These are phyloP conservation scores for Heteronetta atricapilla DNA, from an alignment of 2,113 vertebrate species.

Conservation along the genomic window DNA sequence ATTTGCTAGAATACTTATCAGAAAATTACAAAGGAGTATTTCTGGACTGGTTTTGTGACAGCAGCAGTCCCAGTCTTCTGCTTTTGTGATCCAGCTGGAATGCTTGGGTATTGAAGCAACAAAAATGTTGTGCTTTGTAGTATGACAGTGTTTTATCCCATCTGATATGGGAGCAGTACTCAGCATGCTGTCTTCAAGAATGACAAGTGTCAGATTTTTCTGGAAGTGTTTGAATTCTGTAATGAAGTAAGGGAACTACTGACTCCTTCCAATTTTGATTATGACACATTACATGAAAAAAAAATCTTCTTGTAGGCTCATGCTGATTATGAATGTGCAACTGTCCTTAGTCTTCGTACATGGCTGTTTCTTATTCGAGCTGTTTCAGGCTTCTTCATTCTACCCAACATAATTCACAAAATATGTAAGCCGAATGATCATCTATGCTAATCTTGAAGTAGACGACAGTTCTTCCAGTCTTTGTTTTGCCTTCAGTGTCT, in stretches of 20 bases:
- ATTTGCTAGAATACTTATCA: not conserved
- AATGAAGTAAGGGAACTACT: not conserved
- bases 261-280: not conserved
- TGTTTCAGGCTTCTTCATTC: not conserved
- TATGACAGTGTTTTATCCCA: not conserved
- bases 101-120: not conserved
- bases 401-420: not conserved
- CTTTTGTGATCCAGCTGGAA: conserved; percentile 3
- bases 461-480: not conserved
- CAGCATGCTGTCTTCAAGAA: not conserved
- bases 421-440: not conserved
- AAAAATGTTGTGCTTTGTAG: not conserved
- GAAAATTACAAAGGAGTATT: not conserved
- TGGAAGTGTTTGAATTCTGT: not conserved
- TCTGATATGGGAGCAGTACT: not conserved
- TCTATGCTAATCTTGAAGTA: not conserved
- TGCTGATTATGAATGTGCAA: not conserved
- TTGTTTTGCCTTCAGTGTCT: not conserved
- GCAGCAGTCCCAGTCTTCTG: not conserved
- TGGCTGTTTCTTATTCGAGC: not conserved
- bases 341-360: not conserved
- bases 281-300: not conserved
- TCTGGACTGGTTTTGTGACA: not conserved
- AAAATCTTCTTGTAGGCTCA: not conserved
- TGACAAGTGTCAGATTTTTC: conserved; percentile 25